Evolutionary conservation across 2,888 invertebrate species (phyloP).

Genomic region (Kuschelorhynchus macadamiae): DNA sequence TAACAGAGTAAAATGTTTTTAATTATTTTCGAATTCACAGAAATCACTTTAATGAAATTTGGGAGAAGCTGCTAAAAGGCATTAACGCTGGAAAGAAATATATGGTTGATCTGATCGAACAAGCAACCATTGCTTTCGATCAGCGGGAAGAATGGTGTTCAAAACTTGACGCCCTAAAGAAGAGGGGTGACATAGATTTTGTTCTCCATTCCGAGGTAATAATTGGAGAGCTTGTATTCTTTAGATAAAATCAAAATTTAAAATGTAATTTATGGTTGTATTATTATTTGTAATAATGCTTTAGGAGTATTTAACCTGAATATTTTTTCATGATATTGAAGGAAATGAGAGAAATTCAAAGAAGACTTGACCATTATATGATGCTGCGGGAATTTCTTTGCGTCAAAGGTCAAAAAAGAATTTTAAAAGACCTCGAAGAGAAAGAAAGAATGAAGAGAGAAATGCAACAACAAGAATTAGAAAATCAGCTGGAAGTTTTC

Average conservation of each 20-base stretch:
- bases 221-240: not conserved
- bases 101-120: conserved; percentile 89
- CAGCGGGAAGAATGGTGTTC: conserved; percentile 86
- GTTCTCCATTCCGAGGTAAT: conserved; percentile 75
- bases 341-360: conserved; percentile 90
- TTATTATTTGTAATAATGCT: too few species aligned
- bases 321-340: conserved; percentile 59
- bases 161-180: conserved; percentile 85
- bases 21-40: conserved; percentile 69
- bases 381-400: conserved; percentile 88
- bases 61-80: conserved; percentile 83
- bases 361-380: conserved; percentile 87
- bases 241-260: conserved; percentile 31
- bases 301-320: too few species aligned
- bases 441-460: conserved; percentile 81
- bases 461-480: conserved; percentile 77
- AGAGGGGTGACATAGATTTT: conserved; percentile 82
- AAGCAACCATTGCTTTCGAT: conserved; percentile 90
- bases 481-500: conserved; percentile 81
- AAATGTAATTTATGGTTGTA: too few species aligned
- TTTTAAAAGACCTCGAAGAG: conserved; percentile 81
- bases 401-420: conserved; percentile 84
- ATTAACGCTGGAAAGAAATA: conserved; percentile 84
- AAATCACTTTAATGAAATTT: conserved; percentile 84
- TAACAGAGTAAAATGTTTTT: not conserved